Evolutionary conservation across 2,888 invertebrate species (phyloP), one percentile per base, ranked within the genome.

Genomic region (Drosophila infuscata): DNA sequence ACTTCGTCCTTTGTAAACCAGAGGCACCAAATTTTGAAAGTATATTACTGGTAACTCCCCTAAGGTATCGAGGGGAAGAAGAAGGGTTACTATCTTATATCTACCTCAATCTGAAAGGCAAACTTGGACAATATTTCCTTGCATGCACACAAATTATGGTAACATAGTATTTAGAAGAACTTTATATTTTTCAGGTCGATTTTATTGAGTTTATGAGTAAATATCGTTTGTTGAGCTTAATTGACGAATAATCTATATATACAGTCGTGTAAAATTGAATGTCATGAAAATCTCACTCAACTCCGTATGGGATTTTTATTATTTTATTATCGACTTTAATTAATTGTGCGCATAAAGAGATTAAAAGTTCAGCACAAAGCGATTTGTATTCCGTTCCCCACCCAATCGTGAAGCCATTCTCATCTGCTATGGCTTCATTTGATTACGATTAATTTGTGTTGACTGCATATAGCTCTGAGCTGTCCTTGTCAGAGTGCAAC

Each of bases 401-500:
- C 20, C 64, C 65, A 60, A 32, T 46, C 29, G n/a, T 3, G 5
- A 15, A n/a, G 5, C 46, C 25, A 20, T 43, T 46, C 15, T 30
- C 65, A 58, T 33, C 48, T 38, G 25, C 46, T 48, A 63, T 67
- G 48, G 72, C 67, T 66, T 73, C 65, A 76, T 76, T 82, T 74
- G 74, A 88, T 83, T 83, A 78, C 61, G 68, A 56, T 81, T 69
- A 86, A 83, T 88, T 86, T 72, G 64, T 67, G 71, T 57, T 52
- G 64, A 66, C 43, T 48, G 57, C 20, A 58, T 33, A 36, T 32
- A 15, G 30, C 54, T 20, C 38, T 12, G 36, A 36, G 15, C 52
- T 59, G 49, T 65, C 43, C 58, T 63, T 60, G 81, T 67, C 67
- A 57, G 51, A n/a, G 25, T 52, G 66, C 66, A 77, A 54, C 59